A percentile compares a stretch with the other conserved stretches of the same genome.
These are phyloP conservation scores for Neotoxoptera formosana DNA, from an alignment of 1,140 invertebrate species.

Conservation along the genomic window DNA sequence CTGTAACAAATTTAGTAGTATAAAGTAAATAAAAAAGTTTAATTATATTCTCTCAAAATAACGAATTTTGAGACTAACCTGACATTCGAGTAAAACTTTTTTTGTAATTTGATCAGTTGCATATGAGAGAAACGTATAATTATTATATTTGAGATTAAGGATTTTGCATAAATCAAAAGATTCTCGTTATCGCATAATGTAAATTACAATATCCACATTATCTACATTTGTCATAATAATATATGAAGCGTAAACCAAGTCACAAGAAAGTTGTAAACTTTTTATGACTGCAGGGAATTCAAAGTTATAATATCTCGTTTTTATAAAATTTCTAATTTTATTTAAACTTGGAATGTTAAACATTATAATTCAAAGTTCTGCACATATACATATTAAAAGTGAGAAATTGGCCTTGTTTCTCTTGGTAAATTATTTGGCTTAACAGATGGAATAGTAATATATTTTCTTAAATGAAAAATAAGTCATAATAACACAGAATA, in stretches of 20 bases:
- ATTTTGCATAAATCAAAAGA: conserved; percentile 50
- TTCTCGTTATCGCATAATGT: conserved; percentile 11
- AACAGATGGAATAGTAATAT: neutral
- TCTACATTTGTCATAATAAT: conserved; percentile 22
- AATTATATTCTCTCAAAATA: neutral
- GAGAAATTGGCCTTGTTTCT: neutral
- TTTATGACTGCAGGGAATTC: conserved; percentile 35
- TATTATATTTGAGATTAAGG: neutral
- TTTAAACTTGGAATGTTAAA: neutral
- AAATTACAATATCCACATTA: neutral
- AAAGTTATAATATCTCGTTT: conserved; percentile 2
- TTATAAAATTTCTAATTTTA: conserved; percentile 30
- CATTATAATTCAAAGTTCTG: conserved; percentile 27
- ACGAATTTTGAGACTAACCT: neutral
- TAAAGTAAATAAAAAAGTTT: neutral
- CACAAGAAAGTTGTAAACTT: conserved; percentile 36
- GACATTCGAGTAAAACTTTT: neutral
- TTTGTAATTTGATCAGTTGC: no score
- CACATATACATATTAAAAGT: neutral
- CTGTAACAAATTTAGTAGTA: neutral
- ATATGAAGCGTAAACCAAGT: conserved; percentile 19
- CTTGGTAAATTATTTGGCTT: neutral
- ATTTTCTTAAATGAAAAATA: neutral
- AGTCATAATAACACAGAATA: neutral
- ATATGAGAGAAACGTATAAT: neutral